These are phyloP conservation scores for Perizoma flavofasciatum DNA, from an alignment of 2,888 invertebrate species.

Conservation along the genomic window DNA sequence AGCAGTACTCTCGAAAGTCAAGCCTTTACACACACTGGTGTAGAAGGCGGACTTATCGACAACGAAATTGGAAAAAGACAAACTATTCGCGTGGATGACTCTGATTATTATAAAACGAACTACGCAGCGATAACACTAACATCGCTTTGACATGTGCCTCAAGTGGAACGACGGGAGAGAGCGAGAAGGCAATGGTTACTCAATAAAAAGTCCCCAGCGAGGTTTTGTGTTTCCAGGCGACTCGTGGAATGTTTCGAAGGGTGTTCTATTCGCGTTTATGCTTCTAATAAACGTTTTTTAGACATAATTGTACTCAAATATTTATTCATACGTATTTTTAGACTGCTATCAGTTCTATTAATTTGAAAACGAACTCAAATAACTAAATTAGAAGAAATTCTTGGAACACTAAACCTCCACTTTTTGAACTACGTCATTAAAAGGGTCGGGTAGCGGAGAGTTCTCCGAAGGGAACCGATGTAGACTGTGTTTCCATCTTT, in stretches of 20 bases:
- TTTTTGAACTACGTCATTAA: slow-evolving; percentile 56
- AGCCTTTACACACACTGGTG: slow-evolving; percentile 97
- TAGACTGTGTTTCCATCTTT: slow-evolving; percentile 54
- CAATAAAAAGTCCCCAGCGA: slow-evolving; percentile 55
- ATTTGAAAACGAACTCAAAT: slow-evolving; percentile 33
- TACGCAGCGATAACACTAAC: slow-evolving; percentile 76
- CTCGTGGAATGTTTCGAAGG: slow-evolving; percentile 51
- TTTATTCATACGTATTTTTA: slow-evolving; percentile 2
- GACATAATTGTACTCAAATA: background rate
- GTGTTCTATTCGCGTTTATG: slow-evolving; percentile 30
- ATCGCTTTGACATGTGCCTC: slow-evolving; percentile 69
- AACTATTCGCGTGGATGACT: slow-evolving; percentile 58
- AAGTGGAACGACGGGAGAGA: slow-evolving; percentile 61
- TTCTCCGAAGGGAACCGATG: slow-evolving; percentile 46
- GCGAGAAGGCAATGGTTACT: slow-evolving; percentile 57
- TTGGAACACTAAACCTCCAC: slow-evolving; percentile 79
- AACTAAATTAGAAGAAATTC: slow-evolving; percentile 52
- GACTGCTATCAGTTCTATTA: background rate
- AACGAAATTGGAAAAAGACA: slow-evolving; percentile 62
- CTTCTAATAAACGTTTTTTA: slow-evolving; percentile 4
- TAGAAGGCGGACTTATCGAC: slow-evolving; percentile 89
- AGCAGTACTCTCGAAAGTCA: slow-evolving; percentile 67
- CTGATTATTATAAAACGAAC: slow-evolving; percentile 68
- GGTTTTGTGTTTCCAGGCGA: slow-evolving; percentile 76
- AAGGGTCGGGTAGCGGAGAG: slow-evolving; percentile 46